Base-by-base conservation (phyloP, 2,888 invertebrate species). In the Hirtodrosophila trivittata region DNA sequence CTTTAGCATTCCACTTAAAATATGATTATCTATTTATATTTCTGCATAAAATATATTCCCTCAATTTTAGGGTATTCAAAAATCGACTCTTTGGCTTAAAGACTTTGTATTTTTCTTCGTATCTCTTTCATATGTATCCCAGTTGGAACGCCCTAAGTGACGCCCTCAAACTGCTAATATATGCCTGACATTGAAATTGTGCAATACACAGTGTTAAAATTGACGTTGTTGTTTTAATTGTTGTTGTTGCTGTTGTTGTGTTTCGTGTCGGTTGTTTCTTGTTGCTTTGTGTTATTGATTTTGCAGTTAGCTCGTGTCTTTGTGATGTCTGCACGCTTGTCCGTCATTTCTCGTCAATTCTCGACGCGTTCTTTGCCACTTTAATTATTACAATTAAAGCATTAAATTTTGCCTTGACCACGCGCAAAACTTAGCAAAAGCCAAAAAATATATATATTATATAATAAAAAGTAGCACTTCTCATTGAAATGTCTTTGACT, bases 101-200 rank as follows among this genome's bases (percentile, higher is more conserved):
- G 51, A 41, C 33, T 47, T 57, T 37, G 37, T 50, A 42, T 42
- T 60, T 46, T 58, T 49, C 28, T 30, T 42, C 43, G 33, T 32
- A 37, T 71, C 55, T 50, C 38, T 64, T 57, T 33, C 21, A 35
- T 32, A 12, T 57, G 28, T 33, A 37, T 54, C 12, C 41, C 47
- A 66, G 55, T 1, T 46, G 47, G 35, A 63, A 64, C 57, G 73
- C 75, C 73, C 75, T 70, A 59, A 65, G 58, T 63, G 59, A 72
- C 70, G 75, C 65, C 70, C 75, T 67, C 56, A 70, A 65, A 57
- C 63, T 72, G 58, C 66, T 72, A 64, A 76, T 65, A 68, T 64
- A 66, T 71, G 57, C 7, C 57, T 81, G 76, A 72, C 82, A 77
- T 81, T 82, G 78, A 76, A 77, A 68, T 83, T 83, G 66, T 78